Conservation (phyloP, 2,888 invertebrate species). For the Nomada fabriciana region DNA sequence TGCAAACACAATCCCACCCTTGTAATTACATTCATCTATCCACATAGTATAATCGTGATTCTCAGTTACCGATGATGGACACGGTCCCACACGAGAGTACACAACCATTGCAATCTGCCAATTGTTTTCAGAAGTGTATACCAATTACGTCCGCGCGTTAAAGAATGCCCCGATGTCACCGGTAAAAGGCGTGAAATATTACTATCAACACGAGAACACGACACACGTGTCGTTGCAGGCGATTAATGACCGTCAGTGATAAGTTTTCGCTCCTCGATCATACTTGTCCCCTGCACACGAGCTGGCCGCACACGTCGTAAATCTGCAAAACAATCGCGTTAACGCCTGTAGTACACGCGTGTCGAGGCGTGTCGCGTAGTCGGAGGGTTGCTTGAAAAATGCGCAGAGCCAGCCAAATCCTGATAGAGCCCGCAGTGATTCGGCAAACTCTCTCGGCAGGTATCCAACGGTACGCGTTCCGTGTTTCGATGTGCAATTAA, state of each 20-base stretch:
- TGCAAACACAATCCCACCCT: constrained; percentile 32
- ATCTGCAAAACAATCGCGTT: constrained; percentile 44
- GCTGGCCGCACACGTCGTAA: constrained; percentile 9
- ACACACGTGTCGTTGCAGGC: constrained; percentile 5
- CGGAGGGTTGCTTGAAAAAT: constrained; percentile 16
- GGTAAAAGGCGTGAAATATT: constrained; percentile 16
- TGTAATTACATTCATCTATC: constrained; percentile 43
- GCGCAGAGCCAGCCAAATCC: constrained; percentile 7
- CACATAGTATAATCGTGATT: constrained; percentile 30
- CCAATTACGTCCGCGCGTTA: background rate
- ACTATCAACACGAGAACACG: background rate
- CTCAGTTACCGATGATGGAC: constrained; percentile 37
- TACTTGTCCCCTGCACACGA: constrained; percentile 15
- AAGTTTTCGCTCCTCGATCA: constrained; percentile 41
- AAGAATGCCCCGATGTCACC: background rate
- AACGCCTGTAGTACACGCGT: constrained; percentile 18
- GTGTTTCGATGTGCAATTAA: background rate
- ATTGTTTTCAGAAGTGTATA: background rate
- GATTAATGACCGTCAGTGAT: constrained; percentile 33
- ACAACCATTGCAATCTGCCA: constrained; percentile 5
- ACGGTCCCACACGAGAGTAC: background rate
- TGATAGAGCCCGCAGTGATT: constrained; percentile 21
- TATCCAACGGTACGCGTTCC: constrained; percentile 21
- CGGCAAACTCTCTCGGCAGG: constrained; percentile 36
- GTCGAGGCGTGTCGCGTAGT: background rate